Conservation (phyloP, 2,113 vertebrate genomes). For the Corythaeola cristata region DNA sequence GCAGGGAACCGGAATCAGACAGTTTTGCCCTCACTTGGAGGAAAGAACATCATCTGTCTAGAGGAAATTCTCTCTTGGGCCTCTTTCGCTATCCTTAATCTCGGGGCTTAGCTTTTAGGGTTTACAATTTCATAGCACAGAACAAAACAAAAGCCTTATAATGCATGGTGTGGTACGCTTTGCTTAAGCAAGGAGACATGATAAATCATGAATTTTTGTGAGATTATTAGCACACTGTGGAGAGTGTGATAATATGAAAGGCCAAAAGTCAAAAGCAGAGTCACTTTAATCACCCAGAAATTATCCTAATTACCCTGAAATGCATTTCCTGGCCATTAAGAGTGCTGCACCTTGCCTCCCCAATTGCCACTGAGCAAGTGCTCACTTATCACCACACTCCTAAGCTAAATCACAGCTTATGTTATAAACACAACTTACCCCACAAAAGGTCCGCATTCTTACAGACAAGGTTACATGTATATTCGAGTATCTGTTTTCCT, state of each 20-base stretch:
- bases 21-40: not conserved
- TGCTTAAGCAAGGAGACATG: not conserved
- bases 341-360: not conserved
- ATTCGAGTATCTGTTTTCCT: not conserved
- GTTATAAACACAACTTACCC: not conserved
- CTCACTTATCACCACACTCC: not conserved
- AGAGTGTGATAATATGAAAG: not conserved
- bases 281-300: not conserved
- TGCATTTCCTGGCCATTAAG: not conserved
- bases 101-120: not conserved
- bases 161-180: accelerated
- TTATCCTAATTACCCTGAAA: not conserved
- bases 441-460: not conserved
- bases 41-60: not conserved
- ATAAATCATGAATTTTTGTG: not conserved
- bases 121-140: not conserved
- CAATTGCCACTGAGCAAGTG: not conserved
- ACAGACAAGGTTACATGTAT: not conserved
- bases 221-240: not conserved
- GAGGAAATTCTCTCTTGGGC: not conserved
- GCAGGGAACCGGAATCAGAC: accelerated
- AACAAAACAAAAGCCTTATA: not conserved
- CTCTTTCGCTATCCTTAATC: not conserved
- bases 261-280: not conserved
- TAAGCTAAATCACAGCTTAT: not conserved